Evolutionary conservation across 2,797 vertebrate species (phyloP).

Genomic region (Zonotrichia albicollis): DNA sequence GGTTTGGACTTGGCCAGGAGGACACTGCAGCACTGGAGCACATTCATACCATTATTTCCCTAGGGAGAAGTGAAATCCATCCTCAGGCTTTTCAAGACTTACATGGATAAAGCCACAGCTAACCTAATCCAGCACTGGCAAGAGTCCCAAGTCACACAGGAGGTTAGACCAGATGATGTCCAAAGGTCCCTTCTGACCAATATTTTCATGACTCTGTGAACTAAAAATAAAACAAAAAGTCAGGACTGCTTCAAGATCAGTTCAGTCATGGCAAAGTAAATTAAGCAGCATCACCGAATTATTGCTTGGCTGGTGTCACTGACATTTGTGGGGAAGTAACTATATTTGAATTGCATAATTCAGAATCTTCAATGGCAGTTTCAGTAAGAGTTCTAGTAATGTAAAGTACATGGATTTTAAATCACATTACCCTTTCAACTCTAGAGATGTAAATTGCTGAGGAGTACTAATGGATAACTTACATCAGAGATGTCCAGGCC

Average conservation of each 20-base stretch:
- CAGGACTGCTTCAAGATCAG: neutral
- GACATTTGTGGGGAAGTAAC: conserved; percentile 26
- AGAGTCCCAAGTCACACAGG: neutral
- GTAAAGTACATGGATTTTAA: conserved; percentile 37
- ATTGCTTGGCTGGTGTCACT: neutral
- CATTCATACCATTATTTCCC: neutral
- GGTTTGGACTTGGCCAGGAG: neutral
- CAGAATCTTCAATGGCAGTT: neutral
- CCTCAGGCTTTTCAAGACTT: neutral
- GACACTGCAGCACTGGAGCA: neutral
- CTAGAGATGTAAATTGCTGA: neutral
- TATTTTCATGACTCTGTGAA: conserved; percentile 11
- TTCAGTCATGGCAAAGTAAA: conserved; percentile 2
- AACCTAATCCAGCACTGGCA: neutral
- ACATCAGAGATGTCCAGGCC: neutral
- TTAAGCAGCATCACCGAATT: conserved; percentile 6
- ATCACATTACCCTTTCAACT: conserved; percentile 41
- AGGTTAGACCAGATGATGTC: neutral
- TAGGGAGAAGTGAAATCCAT: neutral
- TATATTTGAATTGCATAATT: conserved; percentile 12
- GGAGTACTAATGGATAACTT: neutral
- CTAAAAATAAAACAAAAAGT: conserved; percentile 22
- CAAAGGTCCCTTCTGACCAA: neutral
- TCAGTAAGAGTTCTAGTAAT: conserved; percentile 7
- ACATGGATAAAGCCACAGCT: neutral